Evolutionary conservation across 1,140 invertebrate genomes (phyloP).

Genomic region (Neodiprion virginianus): DNA sequence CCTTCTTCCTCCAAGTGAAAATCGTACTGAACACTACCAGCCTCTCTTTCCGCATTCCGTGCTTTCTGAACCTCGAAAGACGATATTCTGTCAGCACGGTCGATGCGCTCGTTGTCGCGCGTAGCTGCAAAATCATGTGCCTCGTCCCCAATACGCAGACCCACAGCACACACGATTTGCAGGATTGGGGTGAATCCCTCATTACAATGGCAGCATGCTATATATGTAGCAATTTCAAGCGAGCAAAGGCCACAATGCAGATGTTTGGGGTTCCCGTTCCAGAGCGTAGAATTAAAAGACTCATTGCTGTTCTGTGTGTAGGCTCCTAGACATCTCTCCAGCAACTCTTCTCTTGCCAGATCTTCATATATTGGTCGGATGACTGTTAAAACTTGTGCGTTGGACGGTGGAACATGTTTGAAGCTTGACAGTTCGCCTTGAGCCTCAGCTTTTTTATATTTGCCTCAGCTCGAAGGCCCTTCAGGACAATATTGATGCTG

Average conservation of each 20-base stretch:
- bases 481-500: too few species aligned
- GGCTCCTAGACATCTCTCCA: not conserved
- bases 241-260: constrained; percentile 9
- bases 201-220: constrained; percentile 1
- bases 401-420: not conserved
- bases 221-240: constrained; percentile 13
- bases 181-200: constrained; percentile 12
- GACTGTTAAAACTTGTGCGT: constrained; percentile 4
- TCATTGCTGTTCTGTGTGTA: constrained; percentile 7
- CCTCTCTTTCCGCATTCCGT: constrained; percentile 2
- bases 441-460: too few species aligned
- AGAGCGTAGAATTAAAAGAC: constrained; percentile 5
- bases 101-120: not conserved
- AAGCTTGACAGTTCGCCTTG: too few species aligned
- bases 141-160: constrained; percentile 11
- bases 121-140: constrained; percentile 9
- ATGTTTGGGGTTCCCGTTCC: not conserved
- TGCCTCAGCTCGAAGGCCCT: too few species aligned
- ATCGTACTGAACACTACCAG: not conserved
- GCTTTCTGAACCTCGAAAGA: constrained; percentile 7
- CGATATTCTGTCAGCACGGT: not conserved
- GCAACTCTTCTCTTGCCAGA: constrained; percentile 1
- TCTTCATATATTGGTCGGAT: constrained; percentile 4
- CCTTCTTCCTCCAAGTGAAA: constrained; percentile 1
- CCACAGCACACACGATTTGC: constrained; percentile 1